Base-by-base conservation (phyloP, 2,797 vertebrate species). In the Acrossocheilus wenchowensis region DNA sequence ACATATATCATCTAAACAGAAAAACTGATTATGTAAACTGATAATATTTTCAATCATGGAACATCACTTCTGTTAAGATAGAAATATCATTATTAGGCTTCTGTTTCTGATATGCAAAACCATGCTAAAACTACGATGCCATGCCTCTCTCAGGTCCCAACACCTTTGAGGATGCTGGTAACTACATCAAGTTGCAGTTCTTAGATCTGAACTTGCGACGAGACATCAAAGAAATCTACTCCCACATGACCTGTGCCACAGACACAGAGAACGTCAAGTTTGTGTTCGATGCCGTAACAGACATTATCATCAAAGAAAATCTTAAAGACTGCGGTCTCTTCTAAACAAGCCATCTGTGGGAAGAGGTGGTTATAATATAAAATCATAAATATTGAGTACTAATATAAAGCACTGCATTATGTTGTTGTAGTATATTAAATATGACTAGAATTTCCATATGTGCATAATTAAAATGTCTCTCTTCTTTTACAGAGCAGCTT, bases 251-350 rank as follows among this genome's bases (percentile, higher is more conserved):
- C 73, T 99, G 98, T 6, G 98, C 98, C 90, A 99, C 98, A 0
- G 98, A 99, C 93, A 99, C 98, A 0, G 97, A 99, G 93, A 99
- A 99, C 81, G 98, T 99, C 94, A 99, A 99, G 93, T 99, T 99
- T 84, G 98, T 99, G 94, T 99, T 99, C 6, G 98, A 99, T 0
- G 98, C 98, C 0, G 98, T 99, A 92, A 99, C 98, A 0, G 98
- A 99, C 93, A 99, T 99, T 93, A 99, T 99, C 95, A 99, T 99
- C 95, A 99, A 99, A 93, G 98, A 99, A 94, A 99, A 99, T 90
- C 97, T 99, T 93, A 99, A 99, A 92, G 97, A 99, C 78, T 99
- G 98, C 0, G 98, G 98, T 88, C 97, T 99, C 92, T 99, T 99
- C 94, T 99, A 96, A 97, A 89, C 84, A 66, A 90, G 85, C 80